Conservation (phyloP, 2,113 vertebrate species). For the Sigmodon hispidus region DNA sequence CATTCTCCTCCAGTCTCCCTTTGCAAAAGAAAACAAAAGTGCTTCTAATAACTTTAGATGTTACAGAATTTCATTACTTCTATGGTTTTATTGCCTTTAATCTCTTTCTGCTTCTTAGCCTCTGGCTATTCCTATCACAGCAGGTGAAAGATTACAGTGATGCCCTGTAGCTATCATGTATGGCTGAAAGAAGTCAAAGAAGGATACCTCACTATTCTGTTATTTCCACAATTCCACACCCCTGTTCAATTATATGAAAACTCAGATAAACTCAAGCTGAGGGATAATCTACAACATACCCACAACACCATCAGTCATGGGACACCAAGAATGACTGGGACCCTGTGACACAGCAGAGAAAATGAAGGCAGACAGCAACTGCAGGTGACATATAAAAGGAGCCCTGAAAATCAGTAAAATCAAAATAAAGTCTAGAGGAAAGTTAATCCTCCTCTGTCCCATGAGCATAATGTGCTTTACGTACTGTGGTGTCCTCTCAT, state of each 20-base stretch:
- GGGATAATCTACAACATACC: too few species aligned
- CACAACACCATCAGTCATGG: too few species aligned
- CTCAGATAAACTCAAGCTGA: neutral
- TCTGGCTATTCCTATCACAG: neutral
- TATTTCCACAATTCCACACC: neutral
- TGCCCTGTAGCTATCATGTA: neutral
- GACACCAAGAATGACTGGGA: neutral
- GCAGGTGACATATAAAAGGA: neutral
- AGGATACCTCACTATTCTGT: neutral
- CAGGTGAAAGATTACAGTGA: neutral
- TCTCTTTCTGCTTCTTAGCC: neutral
- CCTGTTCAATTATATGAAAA: neutral
- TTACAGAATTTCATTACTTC: too few species aligned
- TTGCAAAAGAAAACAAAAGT: neutral
- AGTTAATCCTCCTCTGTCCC: too few species aligned
- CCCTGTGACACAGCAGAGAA: neutral
- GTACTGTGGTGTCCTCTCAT: neutral
- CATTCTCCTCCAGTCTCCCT: neutral
- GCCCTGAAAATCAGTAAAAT: neutral
- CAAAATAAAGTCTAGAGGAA: neutral
- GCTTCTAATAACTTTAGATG: neutral
- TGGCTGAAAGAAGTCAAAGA: neutral
- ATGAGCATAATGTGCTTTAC: too few species aligned
- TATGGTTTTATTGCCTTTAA: neutral
- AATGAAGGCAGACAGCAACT: neutral